Base-by-base conservation (phyloP, 2,113 vertebrate genomes). In the Pygoscelis antarcticus region DNA sequence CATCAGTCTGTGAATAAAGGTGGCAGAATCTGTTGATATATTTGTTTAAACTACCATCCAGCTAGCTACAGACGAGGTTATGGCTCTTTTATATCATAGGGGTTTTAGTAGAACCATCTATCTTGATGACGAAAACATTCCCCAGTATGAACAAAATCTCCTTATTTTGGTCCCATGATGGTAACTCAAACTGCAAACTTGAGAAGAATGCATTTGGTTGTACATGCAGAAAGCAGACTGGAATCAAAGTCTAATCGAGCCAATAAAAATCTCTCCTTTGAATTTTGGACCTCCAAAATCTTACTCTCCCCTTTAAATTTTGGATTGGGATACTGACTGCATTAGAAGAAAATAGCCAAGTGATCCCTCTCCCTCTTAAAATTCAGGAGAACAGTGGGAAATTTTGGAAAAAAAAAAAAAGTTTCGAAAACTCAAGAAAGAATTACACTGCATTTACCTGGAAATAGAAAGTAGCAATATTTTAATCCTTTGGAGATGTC, bases 401-500 rank as follows among this genome's bases (percentile, higher is more conserved):
- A 85, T 85, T 72, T 22, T 13, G 32, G 4, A 18, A 46, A 20
- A 10, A 9, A 23, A 83, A 66, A 87, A 34, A 77, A 62, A 57
- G 42, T 55, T 80, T 68, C 20, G 42, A 93, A 93, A 84, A n/a
- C 27, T 76, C 64, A 74, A 47, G 8, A 91, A 89, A 96, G 47
- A 91, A 75, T 49, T 96, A 46, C 49, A 40, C 40, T 76, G 66
- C 34, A 92, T 91, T 76, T 91, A 71, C 47, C 58, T 71, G 90
- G 84, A 94, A 95, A 91, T 13, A 87, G 64, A 71, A 66, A 84
- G 93, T 94, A 83, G 90, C 95, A 97, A 87, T 96, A 96, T 95
- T 98, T 96, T 83, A 93, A 93, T 89, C 95, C 96, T 96, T 93
- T 90, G 79, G 65, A 93, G 64, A 95, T 60, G 46, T 91, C 95